Evolutionary conservation across 2,113 vertebrate genomes (phyloP).

Genomic region (Tympanuchus pallidicinctus): DNA sequence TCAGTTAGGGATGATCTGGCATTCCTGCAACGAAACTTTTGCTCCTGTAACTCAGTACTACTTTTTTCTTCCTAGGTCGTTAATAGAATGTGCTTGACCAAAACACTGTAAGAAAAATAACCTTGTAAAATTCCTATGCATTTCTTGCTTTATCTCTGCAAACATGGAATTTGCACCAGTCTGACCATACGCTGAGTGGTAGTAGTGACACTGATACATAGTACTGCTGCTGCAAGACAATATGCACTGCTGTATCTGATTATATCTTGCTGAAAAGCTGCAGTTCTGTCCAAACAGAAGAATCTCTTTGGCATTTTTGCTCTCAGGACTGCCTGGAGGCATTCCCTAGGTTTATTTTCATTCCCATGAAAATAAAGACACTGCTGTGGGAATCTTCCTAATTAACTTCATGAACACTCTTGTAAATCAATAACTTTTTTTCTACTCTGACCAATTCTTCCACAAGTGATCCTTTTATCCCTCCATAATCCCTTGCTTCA

Average conservation of each 20-base stretch:
- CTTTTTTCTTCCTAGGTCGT: not conserved
- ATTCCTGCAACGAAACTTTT: not conserved
- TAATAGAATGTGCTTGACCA: not conserved
- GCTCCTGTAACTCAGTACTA: not conserved
- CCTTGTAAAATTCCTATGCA: not conserved
- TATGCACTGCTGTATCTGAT: not conserved
- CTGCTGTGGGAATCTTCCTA: not conserved
- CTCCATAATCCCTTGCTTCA: not conserved
- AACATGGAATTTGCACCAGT: not conserved
- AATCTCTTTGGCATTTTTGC: not conserved
- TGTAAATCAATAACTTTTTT: not conserved
- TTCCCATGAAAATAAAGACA: not conserved
- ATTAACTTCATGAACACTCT: not conserved
- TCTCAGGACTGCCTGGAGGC: not conserved
- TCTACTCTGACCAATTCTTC: accelerated
- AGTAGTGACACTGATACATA: too few species aligned
- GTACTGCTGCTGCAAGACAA: not conserved
- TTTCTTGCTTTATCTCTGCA: not conserved
- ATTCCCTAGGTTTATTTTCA: not conserved
- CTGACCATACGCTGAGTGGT: not conserved
- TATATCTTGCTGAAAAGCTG: not conserved
- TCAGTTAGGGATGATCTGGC: not conserved
- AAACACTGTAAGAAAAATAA: not conserved
- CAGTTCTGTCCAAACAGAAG: not conserved
- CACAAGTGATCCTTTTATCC: not conserved